These are phyloP conservation scores for Psophia crepitans DNA, from an alignment of 2,113 vertebrate genomes.

Conservation along the genomic window DNA sequence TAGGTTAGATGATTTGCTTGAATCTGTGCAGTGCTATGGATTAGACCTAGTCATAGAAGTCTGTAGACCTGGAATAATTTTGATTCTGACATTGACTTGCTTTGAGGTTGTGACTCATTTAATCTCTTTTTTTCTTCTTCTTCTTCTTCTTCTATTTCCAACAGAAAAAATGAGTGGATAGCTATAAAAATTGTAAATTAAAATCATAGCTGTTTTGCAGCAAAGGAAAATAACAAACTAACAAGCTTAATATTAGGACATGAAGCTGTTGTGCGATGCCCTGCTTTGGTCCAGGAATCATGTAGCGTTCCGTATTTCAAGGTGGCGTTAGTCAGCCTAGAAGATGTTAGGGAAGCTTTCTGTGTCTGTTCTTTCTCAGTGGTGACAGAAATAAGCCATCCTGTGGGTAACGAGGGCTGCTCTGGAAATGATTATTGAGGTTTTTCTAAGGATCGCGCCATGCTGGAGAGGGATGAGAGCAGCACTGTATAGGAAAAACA, in stretches of 20 bases:
- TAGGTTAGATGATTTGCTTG: slow-evolving; percentile 51
- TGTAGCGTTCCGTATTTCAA: background rate
- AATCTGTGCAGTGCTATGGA: slow-evolving; percentile 28
- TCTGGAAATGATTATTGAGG: background rate
- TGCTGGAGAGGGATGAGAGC: background rate
- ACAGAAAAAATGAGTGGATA: background rate
- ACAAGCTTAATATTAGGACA: background rate
- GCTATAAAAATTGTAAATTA: slow-evolving; percentile 4
- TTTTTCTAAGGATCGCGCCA: background rate
- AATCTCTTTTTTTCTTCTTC: background rate
- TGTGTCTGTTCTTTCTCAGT: background rate
- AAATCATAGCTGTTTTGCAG: background rate
- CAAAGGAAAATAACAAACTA: background rate
- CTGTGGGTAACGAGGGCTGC: background rate
- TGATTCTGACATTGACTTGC: slow-evolving; percentile 39
- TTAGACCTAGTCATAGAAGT: slow-evolving; percentile 29
- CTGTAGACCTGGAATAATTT: slow-evolving; percentile 12
- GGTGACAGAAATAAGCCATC: background rate
- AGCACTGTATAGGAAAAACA: background rate
- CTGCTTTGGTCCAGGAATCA: background rate
- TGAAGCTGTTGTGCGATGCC: background rate
- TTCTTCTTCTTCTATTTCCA: background rate
- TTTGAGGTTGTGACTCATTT: slow-evolving; percentile 42
- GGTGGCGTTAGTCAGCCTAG: background rate
- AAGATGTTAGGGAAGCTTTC: background rate